phyloP scores from a whole-genome alignment of 2,888 invertebrate species.

The Schizotus pectinicornis region DNA sequence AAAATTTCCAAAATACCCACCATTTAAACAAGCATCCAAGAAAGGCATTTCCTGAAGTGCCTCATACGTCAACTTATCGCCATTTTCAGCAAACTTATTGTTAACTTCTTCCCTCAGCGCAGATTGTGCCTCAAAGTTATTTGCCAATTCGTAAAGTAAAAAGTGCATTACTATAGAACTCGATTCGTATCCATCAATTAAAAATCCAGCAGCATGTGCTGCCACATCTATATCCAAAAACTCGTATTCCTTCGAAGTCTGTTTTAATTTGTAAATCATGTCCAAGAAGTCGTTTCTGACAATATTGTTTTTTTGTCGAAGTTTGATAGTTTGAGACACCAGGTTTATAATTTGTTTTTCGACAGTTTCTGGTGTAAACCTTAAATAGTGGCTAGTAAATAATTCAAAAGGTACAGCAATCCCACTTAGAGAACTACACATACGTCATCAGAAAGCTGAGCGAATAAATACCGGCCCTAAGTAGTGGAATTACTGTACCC shows the following conservation, averaged over 20 bases:
- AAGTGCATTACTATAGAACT: slow-evolving; percentile 56
- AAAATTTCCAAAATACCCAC: slow-evolving; percentile 42
- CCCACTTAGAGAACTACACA: too few species aligned
- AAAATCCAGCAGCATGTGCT: slow-evolving; percentile 63
- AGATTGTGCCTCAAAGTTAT: slow-evolving; percentile 54
- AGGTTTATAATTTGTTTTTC: slow-evolving; percentile 35
- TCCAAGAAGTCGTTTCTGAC: slow-evolving; percentile 54
- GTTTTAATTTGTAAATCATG: slow-evolving; percentile 49
- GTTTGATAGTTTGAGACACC: slow-evolving; percentile 47
- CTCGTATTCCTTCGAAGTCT: slow-evolving; percentile 30
- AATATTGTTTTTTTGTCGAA: slow-evolving; percentile 54
- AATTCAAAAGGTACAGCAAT: too few species aligned
- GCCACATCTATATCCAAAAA: slow-evolving; percentile 58
- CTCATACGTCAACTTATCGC: slow-evolving; percentile 58
- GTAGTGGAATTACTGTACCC: neutral
- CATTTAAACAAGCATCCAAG: slow-evolving; percentile 59
- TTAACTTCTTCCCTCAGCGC: slow-evolving; percentile 58
- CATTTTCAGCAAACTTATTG: slow-evolving; percentile 48
- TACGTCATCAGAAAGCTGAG: too few species aligned
- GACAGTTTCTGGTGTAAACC: slow-evolving; percentile 24
- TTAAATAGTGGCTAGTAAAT: too few species aligned
- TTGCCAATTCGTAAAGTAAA: slow-evolving; percentile 55
- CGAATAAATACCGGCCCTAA: too few species aligned
- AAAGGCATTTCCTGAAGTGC: slow-evolving; percentile 59
- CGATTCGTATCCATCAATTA: slow-evolving; percentile 61